A percentile compares a stretch with the other conserved stretches of the same genome.
Conservation (phyloP, 2,113 vertebrate species). For the Chlorocebus sabaeus region DNA sequence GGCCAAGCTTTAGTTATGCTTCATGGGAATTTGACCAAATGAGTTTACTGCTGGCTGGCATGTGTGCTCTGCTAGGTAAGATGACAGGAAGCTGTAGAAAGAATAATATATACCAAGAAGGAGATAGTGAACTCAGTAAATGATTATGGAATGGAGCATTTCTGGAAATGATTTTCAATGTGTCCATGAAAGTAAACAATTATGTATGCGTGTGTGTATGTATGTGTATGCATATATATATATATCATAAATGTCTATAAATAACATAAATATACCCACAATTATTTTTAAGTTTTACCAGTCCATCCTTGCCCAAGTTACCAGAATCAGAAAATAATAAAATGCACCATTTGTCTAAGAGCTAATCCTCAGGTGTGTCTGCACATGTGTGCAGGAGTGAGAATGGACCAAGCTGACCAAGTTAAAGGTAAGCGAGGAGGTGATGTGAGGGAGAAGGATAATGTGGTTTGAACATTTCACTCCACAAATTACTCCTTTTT, state of each 20-base stretch:
- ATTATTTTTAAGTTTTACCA: not conserved
- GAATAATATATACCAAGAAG: not conserved
- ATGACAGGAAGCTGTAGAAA: not conserved
- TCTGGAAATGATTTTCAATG: conserved; percentile 5
- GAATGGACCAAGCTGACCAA: not conserved
- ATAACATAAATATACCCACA: not conserved
- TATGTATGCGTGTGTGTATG: not conserved
- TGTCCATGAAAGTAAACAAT: not conserved
- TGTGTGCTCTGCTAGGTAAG: not conserved
- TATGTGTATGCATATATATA: not conserved
- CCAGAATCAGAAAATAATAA: not conserved
- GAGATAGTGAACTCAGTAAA: not conserved
- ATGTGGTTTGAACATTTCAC: not conserved
- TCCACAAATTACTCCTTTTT: not conserved
- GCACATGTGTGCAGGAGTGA: not conserved
- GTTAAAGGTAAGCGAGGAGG: not conserved
- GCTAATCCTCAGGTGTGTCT: not conserved
- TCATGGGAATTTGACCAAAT: not conserved
- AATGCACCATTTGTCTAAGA: not conserved
- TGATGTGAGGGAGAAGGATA: not conserved
- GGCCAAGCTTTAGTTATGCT: not conserved
- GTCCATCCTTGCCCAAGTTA: not conserved
- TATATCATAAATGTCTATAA: not conserved
- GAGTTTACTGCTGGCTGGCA: not conserved
- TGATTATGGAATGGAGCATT: not conserved